Base-by-base conservation (phyloP, 2,888 invertebrate genomes). In the Sinotaia quadrata region DNA sequence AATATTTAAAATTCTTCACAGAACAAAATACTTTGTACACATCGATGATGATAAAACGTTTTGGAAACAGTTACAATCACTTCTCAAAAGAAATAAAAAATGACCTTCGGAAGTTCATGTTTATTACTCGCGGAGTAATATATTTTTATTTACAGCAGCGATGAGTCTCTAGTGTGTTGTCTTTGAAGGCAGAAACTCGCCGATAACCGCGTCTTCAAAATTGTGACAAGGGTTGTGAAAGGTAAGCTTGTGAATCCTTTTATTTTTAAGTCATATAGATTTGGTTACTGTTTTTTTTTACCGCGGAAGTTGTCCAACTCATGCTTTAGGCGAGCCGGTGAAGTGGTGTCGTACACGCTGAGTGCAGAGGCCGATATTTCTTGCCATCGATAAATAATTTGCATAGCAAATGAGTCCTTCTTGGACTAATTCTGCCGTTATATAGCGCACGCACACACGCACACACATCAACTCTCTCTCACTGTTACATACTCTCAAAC, bases 141-240 rank as follows among this genome's bases (percentile, higher is more conserved):
- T 85, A 78, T 85, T 83, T 84, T 79, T 85, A 81, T 85, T 85
- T 85, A 84, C 83, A 71, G 78, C 78, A 76, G 81, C 81, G 77
- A 81, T 79, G 78, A 78, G 83, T 77, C 78, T 75, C 63, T 70
- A 68, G 74, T 78, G 79, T 83, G 83, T 83, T 84, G 67, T 67
- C 67, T 75, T 72, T 59, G 63, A 71, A 67, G 68, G 37, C 68
- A 57, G 68, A 60, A 54, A 59, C 68, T 68, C 68, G 37, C 65
- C 60, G 68, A 68, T 71, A 71, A 66, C 57, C 57, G 37, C 58
- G 57, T 31, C 31, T 66, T 58, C 37, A 51, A 57, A 58, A 49
- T 21, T 36, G 66, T 44, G 58, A 51, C 66, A 66, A 66, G 34
- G 47, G 47, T 58, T 37, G 36, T 51, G 27, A 44, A 29, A 59